Conservation (phyloP, 2,888 invertebrate genomes). For the Timema cristinae region DNA sequence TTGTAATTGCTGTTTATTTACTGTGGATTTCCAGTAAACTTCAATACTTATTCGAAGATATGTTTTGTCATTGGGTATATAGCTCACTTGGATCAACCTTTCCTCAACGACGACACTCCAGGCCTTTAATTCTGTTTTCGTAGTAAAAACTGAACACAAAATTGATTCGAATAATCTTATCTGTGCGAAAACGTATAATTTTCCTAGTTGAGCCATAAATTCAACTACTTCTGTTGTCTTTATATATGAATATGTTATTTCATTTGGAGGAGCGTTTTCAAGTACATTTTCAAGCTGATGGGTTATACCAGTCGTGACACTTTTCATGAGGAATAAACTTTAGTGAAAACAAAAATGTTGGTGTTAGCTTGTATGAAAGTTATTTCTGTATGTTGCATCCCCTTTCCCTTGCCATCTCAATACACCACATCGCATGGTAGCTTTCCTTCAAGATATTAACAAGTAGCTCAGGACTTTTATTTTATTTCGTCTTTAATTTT, state of each 20-base stretch:
- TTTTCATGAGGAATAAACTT: neutral
- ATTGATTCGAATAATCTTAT: neutral
- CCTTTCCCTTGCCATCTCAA: neutral
- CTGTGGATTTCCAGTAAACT: neutral
- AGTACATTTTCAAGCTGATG: slow-evolving; percentile 1
- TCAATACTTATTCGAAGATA: neutral
- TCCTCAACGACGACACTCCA: neutral
- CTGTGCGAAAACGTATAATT: neutral
- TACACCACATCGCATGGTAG: neutral
- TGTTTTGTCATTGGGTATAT: neutral
- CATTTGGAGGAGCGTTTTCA: neutral
- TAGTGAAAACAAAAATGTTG: neutral
- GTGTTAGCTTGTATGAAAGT: neutral
- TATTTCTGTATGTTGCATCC: slow-evolving; percentile 1
- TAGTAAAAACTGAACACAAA: slow-evolving; percentile 6
- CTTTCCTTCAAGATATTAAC: neutral
- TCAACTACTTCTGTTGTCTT: neutral
- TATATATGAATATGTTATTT: neutral
- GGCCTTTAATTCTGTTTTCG: neutral
- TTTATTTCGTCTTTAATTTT: neutral
- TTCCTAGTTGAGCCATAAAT: neutral
- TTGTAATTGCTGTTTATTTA: neutral
- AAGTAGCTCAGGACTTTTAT: neutral
- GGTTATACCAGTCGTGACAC: neutral
- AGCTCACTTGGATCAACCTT: neutral